Base-by-base conservation (phyloP, 2,113 vertebrate species). In the Vulpes vulpes region DNA sequence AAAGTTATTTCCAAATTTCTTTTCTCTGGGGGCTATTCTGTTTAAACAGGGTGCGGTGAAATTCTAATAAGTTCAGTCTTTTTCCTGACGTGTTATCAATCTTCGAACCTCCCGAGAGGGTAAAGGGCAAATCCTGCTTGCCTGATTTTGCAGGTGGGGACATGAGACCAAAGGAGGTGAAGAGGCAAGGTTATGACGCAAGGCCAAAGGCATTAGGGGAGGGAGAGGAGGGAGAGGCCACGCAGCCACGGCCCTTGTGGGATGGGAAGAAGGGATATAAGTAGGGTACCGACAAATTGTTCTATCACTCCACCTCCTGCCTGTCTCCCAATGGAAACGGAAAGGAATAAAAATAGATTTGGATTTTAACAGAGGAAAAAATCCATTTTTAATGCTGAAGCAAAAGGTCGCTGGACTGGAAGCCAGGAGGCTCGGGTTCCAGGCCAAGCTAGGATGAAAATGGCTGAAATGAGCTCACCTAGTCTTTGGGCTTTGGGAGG, bases 61-160 rank as follows among this genome's bases (percentile, higher is more conserved):
- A 97, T 91, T 87, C 78, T 93, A 92, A 98, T 73, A 96, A 94
- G 96, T 76, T 88, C 71, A 86, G 84, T 49, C 35, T 71, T 87
- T 96, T 95, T 35, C 71, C 62, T 96, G 97, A 95, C 90, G 60
- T 60, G 76, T 94, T 96, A 97, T 96, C 95, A 92, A 95, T 97
- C 96, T 97, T 95, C 43, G 11, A 78, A 32, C 22, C 51, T 97
- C 95, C 78, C 92, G 57, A n/a, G 90, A 74, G 96, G 92, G 76
- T 74, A 91, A 90, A 94, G 88, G 95, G 88, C 65, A 96, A 97
- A 97, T 95, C 78, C 8, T 84, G 59, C 96, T 94, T 96, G 69
- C 71, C 84, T 95, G 85, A 95, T 85, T 94, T 82, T 82, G 49
- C 57, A 89, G 27, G 65, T 49, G 65, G 81, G 57, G 79, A 94